Evolutionary conservation across 2,888 invertebrate species (phyloP).

Genomic region (Lycocerus yunnanus): DNA sequence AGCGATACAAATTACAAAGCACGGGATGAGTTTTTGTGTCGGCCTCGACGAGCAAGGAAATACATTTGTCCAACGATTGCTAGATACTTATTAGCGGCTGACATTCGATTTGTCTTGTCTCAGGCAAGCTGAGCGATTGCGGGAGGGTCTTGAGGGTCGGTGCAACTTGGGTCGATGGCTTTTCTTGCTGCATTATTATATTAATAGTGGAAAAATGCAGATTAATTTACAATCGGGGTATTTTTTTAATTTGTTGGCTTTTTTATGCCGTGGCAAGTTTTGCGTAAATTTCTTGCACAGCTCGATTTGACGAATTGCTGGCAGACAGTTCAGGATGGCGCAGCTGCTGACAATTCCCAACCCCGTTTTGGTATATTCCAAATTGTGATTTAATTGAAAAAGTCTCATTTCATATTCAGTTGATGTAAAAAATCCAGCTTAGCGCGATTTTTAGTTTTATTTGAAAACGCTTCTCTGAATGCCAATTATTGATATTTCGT

Average conservation of each 20-base stretch:
- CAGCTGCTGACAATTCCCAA: constrained; percentile 47
- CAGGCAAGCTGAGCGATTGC: constrained; percentile 54
- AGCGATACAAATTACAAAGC: constrained; percentile 58
- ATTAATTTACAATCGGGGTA: neutral
- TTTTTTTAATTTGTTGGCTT: neutral
- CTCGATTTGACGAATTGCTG: constrained; percentile 26
- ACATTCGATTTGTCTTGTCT: constrained; percentile 61
- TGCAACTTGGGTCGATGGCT: constrained; percentile 42
- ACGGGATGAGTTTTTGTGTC: constrained; percentile 55
- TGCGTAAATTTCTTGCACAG: constrained; percentile 15
- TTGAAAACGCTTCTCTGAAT: constrained; percentile 49
- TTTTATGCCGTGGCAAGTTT: neutral
- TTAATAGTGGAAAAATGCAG: constrained; percentile 40
- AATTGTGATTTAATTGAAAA: constrained; percentile 58
- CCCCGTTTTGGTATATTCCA: constrained; percentile 47
- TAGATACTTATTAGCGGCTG: constrained; percentile 60
- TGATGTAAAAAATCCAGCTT: constrained; percentile 55
- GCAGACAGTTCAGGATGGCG: constrained; percentile 28
- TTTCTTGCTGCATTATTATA: constrained; percentile 36
- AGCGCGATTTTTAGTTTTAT: constrained; percentile 53
- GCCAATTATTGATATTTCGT: constrained; percentile 47
- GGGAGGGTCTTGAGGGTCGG: constrained; percentile 43
- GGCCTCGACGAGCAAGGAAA: constrained; percentile 54
- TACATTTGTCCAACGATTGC: constrained; percentile 58
- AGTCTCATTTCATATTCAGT: constrained; percentile 57